These are phyloP conservation scores for Arctopsyche grandis DNA, from an alignment of 1,140 invertebrate genomes.

Conservation along the genomic window DNA sequence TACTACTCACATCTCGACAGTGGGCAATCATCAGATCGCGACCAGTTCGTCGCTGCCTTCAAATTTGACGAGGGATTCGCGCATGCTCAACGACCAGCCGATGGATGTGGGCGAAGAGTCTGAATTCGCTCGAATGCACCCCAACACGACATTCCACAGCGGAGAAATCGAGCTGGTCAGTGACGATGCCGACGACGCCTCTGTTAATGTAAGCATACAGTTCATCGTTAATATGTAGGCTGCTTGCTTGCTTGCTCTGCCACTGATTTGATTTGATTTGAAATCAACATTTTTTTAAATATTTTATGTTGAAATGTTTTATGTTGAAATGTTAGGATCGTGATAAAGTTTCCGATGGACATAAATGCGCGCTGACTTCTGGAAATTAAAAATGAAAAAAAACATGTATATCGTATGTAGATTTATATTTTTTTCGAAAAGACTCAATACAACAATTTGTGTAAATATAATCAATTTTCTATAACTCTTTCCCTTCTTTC, in stretches of 20 bases:
- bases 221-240: slow-evolving; percentile 8
- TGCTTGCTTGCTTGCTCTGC: not conserved
- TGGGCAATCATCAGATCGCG: slow-evolving; percentile 4
- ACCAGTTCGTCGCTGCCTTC: slow-evolving; percentile 13
- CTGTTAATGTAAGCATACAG: slow-evolving; percentile 44
- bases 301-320: slow-evolving; percentile 20
- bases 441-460: too few species aligned
- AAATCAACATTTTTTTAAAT: too few species aligned
- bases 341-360: too few species aligned
- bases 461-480: too few species aligned
- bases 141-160: slow-evolving; percentile 65
- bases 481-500: too few species aligned
- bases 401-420: too few species aligned
- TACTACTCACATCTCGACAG: slow-evolving; percentile 56
- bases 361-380: too few species aligned
- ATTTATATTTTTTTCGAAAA: too few species aligned
- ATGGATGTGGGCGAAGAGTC: slow-evolving; percentile 54
- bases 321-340: too few species aligned
- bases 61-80: slow-evolving; percentile 21
- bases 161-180: slow-evolving; percentile 61
- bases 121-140: slow-evolving; percentile 64
- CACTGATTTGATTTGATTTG: too few species aligned
- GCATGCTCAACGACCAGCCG: slow-evolving; percentile 54
- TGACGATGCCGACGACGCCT: slow-evolving; percentile 54
- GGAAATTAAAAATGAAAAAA: too few species aligned